These are phyloP conservation scores for Drosophila niveifrons DNA, from an alignment of 2,888 invertebrate species.

Conservation along the genomic window DNA sequence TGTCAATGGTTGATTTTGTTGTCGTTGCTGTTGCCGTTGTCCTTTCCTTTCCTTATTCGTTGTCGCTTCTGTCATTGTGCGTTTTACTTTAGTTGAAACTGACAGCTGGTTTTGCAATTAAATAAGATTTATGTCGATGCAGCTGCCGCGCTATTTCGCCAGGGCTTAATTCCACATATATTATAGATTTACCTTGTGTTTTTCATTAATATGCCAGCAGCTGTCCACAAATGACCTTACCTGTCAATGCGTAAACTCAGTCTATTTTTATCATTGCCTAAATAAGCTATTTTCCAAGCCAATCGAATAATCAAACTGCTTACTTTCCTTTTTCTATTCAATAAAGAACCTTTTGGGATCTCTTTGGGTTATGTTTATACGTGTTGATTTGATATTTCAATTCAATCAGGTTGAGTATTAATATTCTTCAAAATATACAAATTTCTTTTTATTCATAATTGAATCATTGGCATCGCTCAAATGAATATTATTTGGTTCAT, in stretches of 20 bases:
- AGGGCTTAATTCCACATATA: conserved; percentile 31
- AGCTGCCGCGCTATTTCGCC: conserved; percentile 31
- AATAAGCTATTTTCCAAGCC: conserved; percentile 30
- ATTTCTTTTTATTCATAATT: background rate
- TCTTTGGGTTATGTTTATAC: no score
- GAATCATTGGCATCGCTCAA: background rate
- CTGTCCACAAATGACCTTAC: conserved; percentile 59
- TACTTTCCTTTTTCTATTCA: conserved; percentile 6
- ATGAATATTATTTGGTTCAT: background rate
- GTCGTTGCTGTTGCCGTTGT: conserved; percentile 23
- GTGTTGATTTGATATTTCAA: conserved; percentile 6
- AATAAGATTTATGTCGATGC: conserved; percentile 75
- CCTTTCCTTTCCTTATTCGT: conserved; percentile 21
- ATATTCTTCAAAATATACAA: background rate
- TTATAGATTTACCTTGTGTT: conserved; percentile 35
- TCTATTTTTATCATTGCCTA: background rate
- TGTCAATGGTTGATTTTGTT: conserved; percentile 62
- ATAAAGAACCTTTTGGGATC: no score
- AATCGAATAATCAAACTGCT: conserved; percentile 13
- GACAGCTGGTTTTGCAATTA: conserved; percentile 79
- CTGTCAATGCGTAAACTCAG: conserved; percentile 58
- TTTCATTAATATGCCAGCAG: conserved; percentile 67
- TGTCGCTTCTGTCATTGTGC: conserved; percentile 16
- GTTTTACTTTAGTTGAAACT: conserved; percentile 64
- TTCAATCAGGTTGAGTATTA: background rate